A percentile compares a stretch with the other conserved stretches of the same genome.
Conservation (phyloP, 2,888 invertebrate genomes). For the Andrena marginata region DNA sequence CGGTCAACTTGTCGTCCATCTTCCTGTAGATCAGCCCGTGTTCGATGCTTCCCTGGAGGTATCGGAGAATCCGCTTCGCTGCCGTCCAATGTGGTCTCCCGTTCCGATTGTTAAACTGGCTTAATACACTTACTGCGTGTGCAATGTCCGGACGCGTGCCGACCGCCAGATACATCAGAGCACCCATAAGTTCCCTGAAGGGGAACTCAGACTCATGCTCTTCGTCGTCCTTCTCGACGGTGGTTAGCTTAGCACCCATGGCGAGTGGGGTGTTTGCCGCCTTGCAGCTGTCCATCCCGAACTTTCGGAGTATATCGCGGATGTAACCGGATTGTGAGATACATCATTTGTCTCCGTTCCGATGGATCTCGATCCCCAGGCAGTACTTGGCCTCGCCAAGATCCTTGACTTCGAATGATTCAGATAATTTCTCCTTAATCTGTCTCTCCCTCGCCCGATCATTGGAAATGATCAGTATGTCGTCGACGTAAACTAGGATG, state of each 20-base stretch:
- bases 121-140: slow-evolving; percentile 27
- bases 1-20: not conserved
- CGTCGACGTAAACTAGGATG: not conserved
- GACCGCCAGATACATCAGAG: not conserved
- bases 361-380: not conserved
- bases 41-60: slow-evolving; percentile 10
- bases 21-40: not conserved
- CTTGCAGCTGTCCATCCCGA: not conserved
- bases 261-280: not conserved
- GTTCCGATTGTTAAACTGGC: slow-evolving; percentile 39
- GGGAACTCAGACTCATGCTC: not conserved
- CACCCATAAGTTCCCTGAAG: not conserved
- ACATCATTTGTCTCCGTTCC: not conserved
- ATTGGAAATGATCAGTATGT: not conserved
- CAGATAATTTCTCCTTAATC: not conserved
- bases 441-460: not conserved
- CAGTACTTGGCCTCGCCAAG: not conserved
- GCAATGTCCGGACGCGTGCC: slow-evolving; percentile 3
- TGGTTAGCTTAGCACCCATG: not conserved
- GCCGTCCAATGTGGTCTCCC: not conserved
- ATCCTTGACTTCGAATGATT: not conserved
- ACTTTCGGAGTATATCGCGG: not conserved
- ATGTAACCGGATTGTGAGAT: not conserved
- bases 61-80: slow-evolving; percentile 24
- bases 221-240: not conserved